Percentiles rank a stretch among this genome's conserved stretches.
Evolutionary conservation across 2,888 invertebrate species (phyloP).

Genomic region (Ernsta delagoae): DNA sequence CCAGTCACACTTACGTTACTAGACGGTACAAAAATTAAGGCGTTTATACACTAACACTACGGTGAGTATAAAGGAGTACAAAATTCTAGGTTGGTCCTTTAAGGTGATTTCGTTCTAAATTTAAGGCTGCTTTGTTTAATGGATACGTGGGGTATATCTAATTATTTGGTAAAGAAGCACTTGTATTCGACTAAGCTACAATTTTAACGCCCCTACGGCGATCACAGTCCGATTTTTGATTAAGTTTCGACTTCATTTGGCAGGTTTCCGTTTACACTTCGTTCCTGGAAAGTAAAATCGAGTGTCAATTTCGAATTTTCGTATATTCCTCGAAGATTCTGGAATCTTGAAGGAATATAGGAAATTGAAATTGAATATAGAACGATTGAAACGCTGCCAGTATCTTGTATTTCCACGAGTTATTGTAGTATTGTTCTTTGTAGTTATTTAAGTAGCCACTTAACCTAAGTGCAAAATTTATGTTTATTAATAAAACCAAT

Average conservation of each 20-base stretch:
- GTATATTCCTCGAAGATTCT: constrained; percentile 19
- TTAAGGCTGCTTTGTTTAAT: constrained; percentile 74
- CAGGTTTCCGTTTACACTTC: constrained; percentile 40
- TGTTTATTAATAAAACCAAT: too few relatives aligned
- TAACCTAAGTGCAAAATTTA: too few relatives aligned
- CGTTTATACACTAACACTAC: constrained; percentile 57
- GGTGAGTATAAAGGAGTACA: constrained; percentile 54
- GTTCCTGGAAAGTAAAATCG: constrained; percentile 41
- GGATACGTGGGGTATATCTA: constrained; percentile 53
- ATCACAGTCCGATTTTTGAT: constrained; percentile 64
- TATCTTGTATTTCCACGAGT: constrained; percentile 29
- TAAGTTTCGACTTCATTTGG: constrained; percentile 45
- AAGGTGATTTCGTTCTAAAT: constrained; percentile 63
- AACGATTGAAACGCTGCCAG: constrained; percentile 18
- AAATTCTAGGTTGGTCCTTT: constrained; percentile 78
- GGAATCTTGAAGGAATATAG: constrained; percentile 26
- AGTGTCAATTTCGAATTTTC: constrained; percentile 25
- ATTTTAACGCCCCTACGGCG: constrained; percentile 75
- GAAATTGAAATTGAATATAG: constrained; percentile 31
- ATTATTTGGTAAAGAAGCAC: constrained; percentile 75
- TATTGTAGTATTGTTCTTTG: too few relatives aligned
- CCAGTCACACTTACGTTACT: constrained; percentile 48
- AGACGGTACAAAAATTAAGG: constrained; percentile 72
- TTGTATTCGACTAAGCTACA: constrained; percentile 54
- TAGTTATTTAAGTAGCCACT: too few relatives aligned